Percentiles rank a stretch among this genome's conserved stretches.
These are phyloP conservation scores for Suncus etruscus DNA, from an alignment of 2,113 vertebrate species.

Conservation along the genomic window DNA sequence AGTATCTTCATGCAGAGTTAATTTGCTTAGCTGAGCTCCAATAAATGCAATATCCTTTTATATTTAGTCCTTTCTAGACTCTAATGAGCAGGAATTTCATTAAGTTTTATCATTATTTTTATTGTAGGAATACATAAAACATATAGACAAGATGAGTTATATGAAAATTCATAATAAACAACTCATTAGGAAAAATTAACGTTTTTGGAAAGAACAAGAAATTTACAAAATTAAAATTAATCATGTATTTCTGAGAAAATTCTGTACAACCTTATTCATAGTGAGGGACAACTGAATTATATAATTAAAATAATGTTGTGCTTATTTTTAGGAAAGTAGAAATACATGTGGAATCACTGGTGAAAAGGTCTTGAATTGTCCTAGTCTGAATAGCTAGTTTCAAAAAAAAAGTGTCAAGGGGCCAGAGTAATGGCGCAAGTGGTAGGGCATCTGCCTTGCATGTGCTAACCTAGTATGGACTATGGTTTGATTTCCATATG, in stretches of 20 bases:
- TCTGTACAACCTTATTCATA: background rate
- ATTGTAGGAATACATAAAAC: too few relatives aligned
- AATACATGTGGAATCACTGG: background rate
- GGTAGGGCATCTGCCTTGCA: too few relatives aligned
- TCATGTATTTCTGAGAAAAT: background rate
- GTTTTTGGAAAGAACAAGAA: background rate
- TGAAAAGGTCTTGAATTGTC: background rate
- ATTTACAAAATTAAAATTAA: background rate
- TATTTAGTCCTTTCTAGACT: too few relatives aligned
- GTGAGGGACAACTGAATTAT: background rate
- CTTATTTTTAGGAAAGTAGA: constrained; percentile 25
- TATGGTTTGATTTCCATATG: too few relatives aligned
- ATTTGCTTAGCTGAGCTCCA: too few relatives aligned
- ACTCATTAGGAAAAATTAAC: background rate
- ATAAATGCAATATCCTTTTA: too few relatives aligned
- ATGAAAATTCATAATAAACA: background rate
- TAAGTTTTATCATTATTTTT: too few relatives aligned
- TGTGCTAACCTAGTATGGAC: too few relatives aligned
- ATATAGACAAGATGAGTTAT: too few relatives aligned
- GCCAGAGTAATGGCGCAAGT: too few relatives aligned
- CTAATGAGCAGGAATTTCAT: too few relatives aligned
- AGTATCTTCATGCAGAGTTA: too few relatives aligned
- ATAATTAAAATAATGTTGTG: background rate
- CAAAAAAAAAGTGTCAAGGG: background rate
- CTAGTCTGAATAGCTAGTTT: background rate